Conservation (phyloP, 30 jellyfish, hydroid and myxozoan species). For the Aurelia sp. region DNA sequence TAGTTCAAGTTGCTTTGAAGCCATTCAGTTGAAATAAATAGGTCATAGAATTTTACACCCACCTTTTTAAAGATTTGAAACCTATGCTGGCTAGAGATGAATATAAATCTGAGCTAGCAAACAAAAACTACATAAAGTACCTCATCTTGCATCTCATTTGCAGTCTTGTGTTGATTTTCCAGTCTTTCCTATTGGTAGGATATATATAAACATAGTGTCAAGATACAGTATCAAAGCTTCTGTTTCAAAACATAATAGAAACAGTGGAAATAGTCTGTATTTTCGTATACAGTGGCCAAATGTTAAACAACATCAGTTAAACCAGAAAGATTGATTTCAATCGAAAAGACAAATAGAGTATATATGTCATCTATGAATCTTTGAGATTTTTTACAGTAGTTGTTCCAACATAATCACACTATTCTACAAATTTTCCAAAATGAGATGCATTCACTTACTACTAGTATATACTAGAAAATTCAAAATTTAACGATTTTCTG, state of each 20-base stretch:
- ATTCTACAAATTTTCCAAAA: not conserved
- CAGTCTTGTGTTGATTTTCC: constrained; percentile 76
- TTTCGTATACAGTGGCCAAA: not conserved
- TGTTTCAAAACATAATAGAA: not conserved
- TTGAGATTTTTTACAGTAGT: too few relatives aligned
- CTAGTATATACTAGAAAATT: not conserved
- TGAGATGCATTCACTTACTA: too few relatives aligned
- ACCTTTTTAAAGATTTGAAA: too few relatives aligned
- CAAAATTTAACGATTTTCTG: not conserved
- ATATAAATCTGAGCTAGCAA: too few relatives aligned
- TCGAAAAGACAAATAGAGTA: not conserved
- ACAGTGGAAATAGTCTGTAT: too few relatives aligned
- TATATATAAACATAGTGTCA: not conserved
- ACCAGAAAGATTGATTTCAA: not conserved
- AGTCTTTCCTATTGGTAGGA: constrained; percentile 54
- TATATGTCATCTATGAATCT: too few relatives aligned
- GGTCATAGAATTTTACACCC: too few relatives aligned
- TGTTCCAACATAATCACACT: not conserved
- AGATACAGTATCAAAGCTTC: not conserved
- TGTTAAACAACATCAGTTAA: too few relatives aligned
- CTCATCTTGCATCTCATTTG: constrained; percentile 95
- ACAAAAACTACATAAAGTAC: constrained; percentile 6
- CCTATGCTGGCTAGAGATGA: too few relatives aligned
- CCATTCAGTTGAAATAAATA: too few relatives aligned
- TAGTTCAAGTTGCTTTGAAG: too few relatives aligned